Conservation (phyloP, 2,888 invertebrate genomes). For the Lathronympha strigana region DNA sequence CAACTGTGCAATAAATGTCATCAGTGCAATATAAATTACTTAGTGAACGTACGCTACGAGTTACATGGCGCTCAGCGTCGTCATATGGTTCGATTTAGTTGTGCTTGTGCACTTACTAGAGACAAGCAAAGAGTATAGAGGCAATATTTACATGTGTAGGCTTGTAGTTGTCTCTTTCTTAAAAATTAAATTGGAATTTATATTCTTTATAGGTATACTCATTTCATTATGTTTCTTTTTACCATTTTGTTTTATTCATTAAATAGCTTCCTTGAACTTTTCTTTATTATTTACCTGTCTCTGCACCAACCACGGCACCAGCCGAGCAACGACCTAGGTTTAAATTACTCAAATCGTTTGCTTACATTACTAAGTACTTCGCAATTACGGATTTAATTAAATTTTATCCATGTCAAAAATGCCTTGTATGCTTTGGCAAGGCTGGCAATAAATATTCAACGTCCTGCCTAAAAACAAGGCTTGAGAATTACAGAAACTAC, state of each 20-base stretch:
- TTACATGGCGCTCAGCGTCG: conserved; percentile 52
- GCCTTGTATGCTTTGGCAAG: not conserved
- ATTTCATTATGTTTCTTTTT: no score
- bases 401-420: conserved; percentile 17
- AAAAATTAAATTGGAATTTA: no score
- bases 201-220: no score
- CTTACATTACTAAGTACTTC: conserved; percentile 6
- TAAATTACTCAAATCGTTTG: conserved; percentile 34
- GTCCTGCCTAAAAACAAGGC: conserved; percentile 10
- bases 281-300: not conserved
- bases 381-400: conserved; percentile 23
- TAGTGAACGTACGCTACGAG: conserved; percentile 61
- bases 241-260: no score
- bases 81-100: conserved; percentile 62
- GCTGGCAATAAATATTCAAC: not conserved
- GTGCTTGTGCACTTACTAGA: conserved; percentile 40
- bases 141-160: not conserved
- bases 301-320: not conserved
- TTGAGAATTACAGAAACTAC: conserved; percentile 16
- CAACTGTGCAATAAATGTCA: no score
- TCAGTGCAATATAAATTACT: conserved; percentile 56
- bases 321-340: conserved; percentile 40
- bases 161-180: no score
- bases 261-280: not conserved
- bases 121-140: not conserved